These are phyloP conservation scores for Probaryconus sp. DNA, from an alignment of 1,140 invertebrate species.

Conservation along the genomic window DNA sequence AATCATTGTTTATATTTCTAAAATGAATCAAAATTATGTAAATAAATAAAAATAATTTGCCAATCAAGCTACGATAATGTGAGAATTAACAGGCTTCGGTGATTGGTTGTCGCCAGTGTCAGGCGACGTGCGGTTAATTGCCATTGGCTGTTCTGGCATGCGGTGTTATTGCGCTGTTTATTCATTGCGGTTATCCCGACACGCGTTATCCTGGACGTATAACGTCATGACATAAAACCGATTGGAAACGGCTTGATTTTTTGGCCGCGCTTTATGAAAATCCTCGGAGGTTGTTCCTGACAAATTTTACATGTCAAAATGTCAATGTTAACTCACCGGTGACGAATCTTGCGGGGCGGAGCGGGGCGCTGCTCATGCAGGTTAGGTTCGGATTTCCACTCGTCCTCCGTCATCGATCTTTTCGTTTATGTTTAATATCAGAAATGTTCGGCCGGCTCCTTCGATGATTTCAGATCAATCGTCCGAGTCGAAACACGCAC, in stretches of 20 bases:
- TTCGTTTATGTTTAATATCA: not conserved
- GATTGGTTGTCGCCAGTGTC: slow-evolving; percentile 69
- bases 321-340: slow-evolving; percentile 69
- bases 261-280: slow-evolving; percentile 24
- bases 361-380: slow-evolving; percentile 67
- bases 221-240: not conserved
- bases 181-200: no score
- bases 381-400: slow-evolving; percentile 68
- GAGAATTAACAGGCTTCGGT: slow-evolving; percentile 36
- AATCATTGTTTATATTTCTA: no score
- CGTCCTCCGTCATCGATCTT: slow-evolving; percentile 70
- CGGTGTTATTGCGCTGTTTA: slow-evolving; percentile 56
- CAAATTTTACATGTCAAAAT: no score
- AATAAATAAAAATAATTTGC: slow-evolving; percentile 3
- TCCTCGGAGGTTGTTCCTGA: slow-evolving; percentile 14
- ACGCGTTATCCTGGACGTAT: slow-evolving; percentile 48
- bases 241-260: no score
- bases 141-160: slow-evolving; percentile 64
- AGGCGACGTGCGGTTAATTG: slow-evolving; percentile 66
- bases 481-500: not conserved
- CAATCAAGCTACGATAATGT: slow-evolving; percentile 8
- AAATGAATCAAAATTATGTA: no score
- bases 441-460: not conserved
- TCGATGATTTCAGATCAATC: not conserved
- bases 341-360: slow-evolving; percentile 73